Percentiles rank a stretch among this genome's conserved stretches.
These are phyloP conservation scores for Drosophila rubida DNA, from an alignment of 2,888 invertebrate genomes.

Conservation along the genomic window DNA sequence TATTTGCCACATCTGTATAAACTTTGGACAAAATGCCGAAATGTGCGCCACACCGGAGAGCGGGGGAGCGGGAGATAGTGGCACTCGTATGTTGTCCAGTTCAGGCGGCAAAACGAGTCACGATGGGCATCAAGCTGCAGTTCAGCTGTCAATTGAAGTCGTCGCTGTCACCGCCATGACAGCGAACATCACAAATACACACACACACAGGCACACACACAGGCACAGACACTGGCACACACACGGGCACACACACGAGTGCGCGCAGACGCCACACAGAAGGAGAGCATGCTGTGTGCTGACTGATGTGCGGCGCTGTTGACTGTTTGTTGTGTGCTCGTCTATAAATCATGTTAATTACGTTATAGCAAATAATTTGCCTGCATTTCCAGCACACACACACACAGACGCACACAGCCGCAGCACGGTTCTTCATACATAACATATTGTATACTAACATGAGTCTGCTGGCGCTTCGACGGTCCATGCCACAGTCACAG, in stretches of 20 bases:
- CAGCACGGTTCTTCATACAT: constrained; percentile 18
- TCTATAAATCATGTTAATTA: constrained; percentile 79
- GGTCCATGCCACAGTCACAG: constrained; percentile 2
- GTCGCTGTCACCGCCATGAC: constrained; percentile 59
- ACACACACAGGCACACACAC: constrained; percentile 13
- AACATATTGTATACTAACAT: constrained; percentile 18
- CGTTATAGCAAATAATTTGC: constrained; percentile 79
- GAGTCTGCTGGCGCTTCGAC: constrained; percentile 4
- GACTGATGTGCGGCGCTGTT: constrained; percentile 48
- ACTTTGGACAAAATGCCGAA: constrained; percentile 47
- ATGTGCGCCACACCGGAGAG: not conserved
- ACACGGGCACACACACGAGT: not conserved
- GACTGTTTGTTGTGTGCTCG: constrained; percentile 73
- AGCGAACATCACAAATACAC: constrained; percentile 61
- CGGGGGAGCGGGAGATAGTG: not conserved
- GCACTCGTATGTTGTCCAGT: constrained; percentile 24
- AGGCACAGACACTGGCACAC: not conserved
- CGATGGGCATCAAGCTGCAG: constrained; percentile 58
- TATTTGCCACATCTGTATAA: constrained; percentile 63
- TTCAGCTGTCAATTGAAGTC: constrained; percentile 70
- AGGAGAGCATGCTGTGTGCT: constrained; percentile 19
- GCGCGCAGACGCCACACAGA: not conserved
- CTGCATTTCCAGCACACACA: constrained; percentile 54
- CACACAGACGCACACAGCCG: constrained; percentile 17
- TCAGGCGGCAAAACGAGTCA: constrained; percentile 33